phyloP scores from a whole-genome alignment of 1,140 invertebrate species.

The Drosophila willistoni region DNA sequence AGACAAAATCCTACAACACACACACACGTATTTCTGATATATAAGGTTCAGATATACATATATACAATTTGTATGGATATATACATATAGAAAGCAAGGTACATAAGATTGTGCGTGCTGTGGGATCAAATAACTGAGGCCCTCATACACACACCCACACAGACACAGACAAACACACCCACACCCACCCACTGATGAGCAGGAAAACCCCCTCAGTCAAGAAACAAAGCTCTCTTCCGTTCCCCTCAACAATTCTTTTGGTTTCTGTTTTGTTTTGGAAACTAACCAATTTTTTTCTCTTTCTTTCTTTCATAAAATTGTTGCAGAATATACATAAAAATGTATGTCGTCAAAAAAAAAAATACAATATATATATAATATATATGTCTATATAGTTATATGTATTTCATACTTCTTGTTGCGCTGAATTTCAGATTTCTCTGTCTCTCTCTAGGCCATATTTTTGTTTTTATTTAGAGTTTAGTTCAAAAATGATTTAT shows the following conservation, averaged over 20 bases:
- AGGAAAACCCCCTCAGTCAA: conserved; percentile 25
- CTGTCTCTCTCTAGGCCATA: conserved; percentile 45
- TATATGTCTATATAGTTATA: conserved; percentile 52
- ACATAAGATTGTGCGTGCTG: conserved; percentile 63
- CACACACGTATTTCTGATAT: conserved; percentile 13
- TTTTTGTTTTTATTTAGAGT: conserved; percentile 44
- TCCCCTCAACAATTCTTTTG: conserved; percentile 37
- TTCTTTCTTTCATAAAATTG: conserved; percentile 68
- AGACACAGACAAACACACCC: conserved; percentile 21
- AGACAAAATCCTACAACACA: conserved; percentile 46
- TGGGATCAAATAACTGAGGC: conserved; percentile 74
- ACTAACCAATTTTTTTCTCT: conserved; percentile 78
- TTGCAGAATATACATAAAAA: conserved; percentile 76
- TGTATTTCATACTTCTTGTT: conserved; percentile 53
- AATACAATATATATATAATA: conserved; percentile 30
- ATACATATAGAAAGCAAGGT: conserved; percentile 52
- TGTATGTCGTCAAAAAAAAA: conserved; percentile 69
- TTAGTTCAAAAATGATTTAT: conserved; percentile 55
- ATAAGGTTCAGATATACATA: conserved; percentile 22
- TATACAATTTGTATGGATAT: conserved; percentile 2
- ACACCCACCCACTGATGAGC: conserved; percentile 31
- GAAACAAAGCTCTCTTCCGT: conserved; percentile 27
- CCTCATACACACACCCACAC: conserved; percentile 41
- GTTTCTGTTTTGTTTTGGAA: conserved; percentile 58
- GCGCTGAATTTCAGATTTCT: conserved; percentile 46